Evolutionary conservation across 1,140 invertebrate species (phyloP).

Genomic region (Hormaphis cornu): DNA sequence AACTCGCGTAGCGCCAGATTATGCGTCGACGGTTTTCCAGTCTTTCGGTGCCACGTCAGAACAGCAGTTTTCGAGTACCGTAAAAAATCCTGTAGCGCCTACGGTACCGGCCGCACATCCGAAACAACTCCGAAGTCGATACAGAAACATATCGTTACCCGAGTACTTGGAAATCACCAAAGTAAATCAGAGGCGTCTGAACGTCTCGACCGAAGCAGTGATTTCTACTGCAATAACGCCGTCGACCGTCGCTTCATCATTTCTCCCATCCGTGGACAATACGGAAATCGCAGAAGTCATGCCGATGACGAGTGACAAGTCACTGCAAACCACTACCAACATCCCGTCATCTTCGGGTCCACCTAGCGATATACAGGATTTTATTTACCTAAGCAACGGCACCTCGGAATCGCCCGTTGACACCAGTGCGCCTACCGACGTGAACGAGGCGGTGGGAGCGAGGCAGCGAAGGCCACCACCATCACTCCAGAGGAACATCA

Average conservation of each 20-base stretch:
- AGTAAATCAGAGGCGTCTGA: slow-evolving; percentile 7
- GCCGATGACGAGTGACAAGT: background rate
- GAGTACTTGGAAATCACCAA: slow-evolving; percentile 16
- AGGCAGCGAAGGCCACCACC: background rate
- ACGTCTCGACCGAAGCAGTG: background rate
- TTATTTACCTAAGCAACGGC: background rate
- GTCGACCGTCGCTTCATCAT: background rate
- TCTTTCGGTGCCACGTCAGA: too few species aligned
- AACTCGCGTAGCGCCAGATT: background rate
- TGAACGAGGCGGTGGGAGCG: background rate
- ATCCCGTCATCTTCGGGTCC: background rate
- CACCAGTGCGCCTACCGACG: too few species aligned
- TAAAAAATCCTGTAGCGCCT: background rate
- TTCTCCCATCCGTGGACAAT: background rate
- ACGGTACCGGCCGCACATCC: background rate
- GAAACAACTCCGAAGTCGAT: background rate
- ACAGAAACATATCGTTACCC: slow-evolving; percentile 4
- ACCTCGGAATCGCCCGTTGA: background rate
- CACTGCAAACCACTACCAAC: background rate
- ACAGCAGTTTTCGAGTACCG: background rate
- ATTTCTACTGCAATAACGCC: background rate
- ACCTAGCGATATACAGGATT: slow-evolving; percentile 8
- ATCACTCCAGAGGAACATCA: background rate
- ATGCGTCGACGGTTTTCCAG: too few species aligned
- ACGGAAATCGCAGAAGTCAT: background rate